These are phyloP conservation scores for Cromileptes altivelis DNA, from an alignment of 2,113 vertebrate species.

Conservation along the genomic window DNA sequence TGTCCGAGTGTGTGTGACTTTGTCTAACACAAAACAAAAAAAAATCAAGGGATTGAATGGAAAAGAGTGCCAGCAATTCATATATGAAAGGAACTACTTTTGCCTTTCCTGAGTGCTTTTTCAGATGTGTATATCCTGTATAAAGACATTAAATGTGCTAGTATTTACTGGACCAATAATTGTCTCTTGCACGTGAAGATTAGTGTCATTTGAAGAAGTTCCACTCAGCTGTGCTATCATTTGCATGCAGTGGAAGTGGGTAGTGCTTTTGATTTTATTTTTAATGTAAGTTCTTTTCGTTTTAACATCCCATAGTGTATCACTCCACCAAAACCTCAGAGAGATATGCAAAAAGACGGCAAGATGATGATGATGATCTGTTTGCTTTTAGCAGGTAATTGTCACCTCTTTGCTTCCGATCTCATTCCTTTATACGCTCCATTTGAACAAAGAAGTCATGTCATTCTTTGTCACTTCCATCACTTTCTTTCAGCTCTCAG, in stretches of 20 bases:
- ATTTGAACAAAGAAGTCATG: background rate
- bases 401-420: background rate
- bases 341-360: constrained; percentile 25
- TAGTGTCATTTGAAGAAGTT: background rate
- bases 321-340: background rate
- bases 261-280: background rate
- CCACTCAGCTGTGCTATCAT: background rate
- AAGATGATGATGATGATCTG: constrained; percentile 9
- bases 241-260: background rate
- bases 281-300: background rate
- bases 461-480: background rate
- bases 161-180: background rate
- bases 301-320: background rate
- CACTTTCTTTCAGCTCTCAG: constrained; percentile 42
- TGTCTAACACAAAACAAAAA: background rate
- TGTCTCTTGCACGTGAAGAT: background rate
- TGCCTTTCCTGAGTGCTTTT: background rate
- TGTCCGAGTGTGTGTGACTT: background rate
- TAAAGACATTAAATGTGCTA: background rate
- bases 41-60: background rate
- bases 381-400: constrained; percentile 50
- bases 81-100: background rate
- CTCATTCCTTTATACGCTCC: background rate
- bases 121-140: background rate
- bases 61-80: background rate